A percentile compares a stretch with the other conserved stretches of the same genome.
Conservation (phyloP, 2,797 vertebrate species). For the Pangasius larnaudii region DNA sequence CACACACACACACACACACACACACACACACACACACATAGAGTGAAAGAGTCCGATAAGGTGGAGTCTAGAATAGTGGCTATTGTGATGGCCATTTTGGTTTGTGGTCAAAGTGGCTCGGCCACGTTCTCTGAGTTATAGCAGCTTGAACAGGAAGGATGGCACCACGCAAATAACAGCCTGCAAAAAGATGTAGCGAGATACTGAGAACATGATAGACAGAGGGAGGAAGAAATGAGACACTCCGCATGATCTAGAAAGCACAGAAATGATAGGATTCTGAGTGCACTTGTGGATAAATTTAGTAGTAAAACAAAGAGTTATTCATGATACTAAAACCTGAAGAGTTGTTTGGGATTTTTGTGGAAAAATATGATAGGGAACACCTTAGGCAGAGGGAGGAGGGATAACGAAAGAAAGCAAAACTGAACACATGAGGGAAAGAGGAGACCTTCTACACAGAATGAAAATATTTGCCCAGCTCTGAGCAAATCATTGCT, state of each 20-base stretch:
- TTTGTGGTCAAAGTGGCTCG: conserved; percentile 77
- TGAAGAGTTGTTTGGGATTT: conserved; percentile 36
- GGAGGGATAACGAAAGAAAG: conserved; percentile 19
- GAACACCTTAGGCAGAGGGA: conserved; percentile 7
- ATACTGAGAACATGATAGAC: conserved; percentile 48
- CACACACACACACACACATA: neutral
- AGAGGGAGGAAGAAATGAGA: conserved; percentile 40
- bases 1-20: neutral
- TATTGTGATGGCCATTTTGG: conserved; percentile 66
- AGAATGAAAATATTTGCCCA: conserved; percentile 72
- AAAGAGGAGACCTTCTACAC: conserved; percentile 59
- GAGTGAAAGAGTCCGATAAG: neutral
- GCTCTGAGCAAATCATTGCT: conserved; percentile 67
- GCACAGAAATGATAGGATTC: conserved; percentile 38
- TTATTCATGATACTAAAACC: conserved; percentile 26
- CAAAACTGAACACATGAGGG: conserved; percentile 43
- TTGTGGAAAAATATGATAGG: conserved; percentile 26
- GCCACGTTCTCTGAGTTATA: conserved; percentile 75
- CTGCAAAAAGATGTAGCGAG: conserved; percentile 62
- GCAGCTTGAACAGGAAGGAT: conserved; percentile 80
- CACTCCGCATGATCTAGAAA: conserved; percentile 30
- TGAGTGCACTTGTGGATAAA: conserved; percentile 22
- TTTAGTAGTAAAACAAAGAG: conserved; percentile 43
- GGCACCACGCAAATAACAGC: conserved; percentile 78
- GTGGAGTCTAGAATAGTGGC: conserved; percentile 3